These are phyloP conservation scores for Oscheius sp. DNA, from an alignment of 2,888 invertebrate species.

Conservation along the genomic window DNA sequence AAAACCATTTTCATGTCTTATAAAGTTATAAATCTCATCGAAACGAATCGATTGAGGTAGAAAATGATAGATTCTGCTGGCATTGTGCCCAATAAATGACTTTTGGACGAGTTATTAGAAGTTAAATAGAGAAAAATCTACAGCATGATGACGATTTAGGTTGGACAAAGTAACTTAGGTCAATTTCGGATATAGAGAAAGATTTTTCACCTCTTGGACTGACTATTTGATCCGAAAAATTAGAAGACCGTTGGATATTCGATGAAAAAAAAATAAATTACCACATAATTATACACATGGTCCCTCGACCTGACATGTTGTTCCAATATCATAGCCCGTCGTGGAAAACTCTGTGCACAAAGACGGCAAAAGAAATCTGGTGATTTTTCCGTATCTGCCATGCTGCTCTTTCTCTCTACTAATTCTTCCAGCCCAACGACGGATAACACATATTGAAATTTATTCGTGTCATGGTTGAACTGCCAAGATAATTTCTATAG, in stretches of 20 bases:
- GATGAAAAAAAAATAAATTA: conserved; percentile 14
- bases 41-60: too few species aligned
- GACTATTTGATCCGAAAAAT: too few species aligned
- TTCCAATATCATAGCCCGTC: conserved; percentile 34
- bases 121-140: too few species aligned
- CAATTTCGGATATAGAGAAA: too few species aligned
- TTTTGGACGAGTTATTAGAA: too few species aligned
- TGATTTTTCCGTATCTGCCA: conserved; percentile 4
- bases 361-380: conserved; percentile 46
- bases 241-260: too few species aligned
- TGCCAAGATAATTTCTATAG: conserved; percentile 50
- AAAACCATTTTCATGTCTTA: too few species aligned
- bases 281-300: conserved; percentile 47
- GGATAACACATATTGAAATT: conserved; percentile 43
- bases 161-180: too few species aligned
- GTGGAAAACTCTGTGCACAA: conserved; percentile 37
- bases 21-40: too few species aligned
- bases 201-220: too few species aligned
- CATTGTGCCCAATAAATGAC: too few species aligned
- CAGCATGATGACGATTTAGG: too few species aligned
- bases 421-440: conserved; percentile 49
- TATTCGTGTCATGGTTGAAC: conserved; percentile 35
- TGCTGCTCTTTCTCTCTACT: conserved; percentile 36
- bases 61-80: background rate
- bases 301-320: conserved; percentile 40